Evolutionary conservation across 2,797 vertebrate species (phyloP), one percentile per base, ranked within the genome.

Genomic region (Scolopax rusticola): DNA sequence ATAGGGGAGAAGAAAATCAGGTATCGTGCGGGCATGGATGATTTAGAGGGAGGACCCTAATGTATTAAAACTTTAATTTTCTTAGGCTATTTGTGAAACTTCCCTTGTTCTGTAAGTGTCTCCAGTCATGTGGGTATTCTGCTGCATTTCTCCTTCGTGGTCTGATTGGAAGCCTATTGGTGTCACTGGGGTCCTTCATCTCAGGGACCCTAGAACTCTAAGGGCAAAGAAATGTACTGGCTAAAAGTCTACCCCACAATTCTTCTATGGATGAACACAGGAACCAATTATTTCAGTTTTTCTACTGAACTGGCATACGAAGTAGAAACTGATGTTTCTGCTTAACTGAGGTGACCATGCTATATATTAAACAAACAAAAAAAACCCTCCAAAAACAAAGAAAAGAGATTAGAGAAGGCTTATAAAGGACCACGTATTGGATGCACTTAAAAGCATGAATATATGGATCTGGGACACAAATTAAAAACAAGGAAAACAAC

Each of bases 11-110:
- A 59, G 36, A 51, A 79, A 69, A 63, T 18, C 6, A 11, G 20
- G 45, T 30, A 21, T 43, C 25, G 2, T 36, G 32, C 32, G 48
- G 24, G 12, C 89, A 57, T 61, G 13, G 38, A 86, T 96, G 92
- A 97, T 97, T 96, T 93, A 95, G 51, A 71, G 70, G 60, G 65
- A 89, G n/a, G 23, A 87, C 54, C 33, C n/a, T 53, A 36, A 86
- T 90, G 63, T 88, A 95, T 95, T 82, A 64, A 96, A 97, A 93
- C 50, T 87, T 95, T 47, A 84, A 92, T 97, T 96, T 96, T 92
- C 56, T 91, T 84, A 78, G 33, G 63, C 50, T 84, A 41, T 95
- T 97, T 96, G 57, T 97, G 83, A 95, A 87, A 90, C 45, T 57
- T 95, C 61, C 54, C 32, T 10, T 25, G 6, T 45, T 75, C 27